Evolutionary conservation across 1,140 invertebrate genomes (phyloP).

Genomic region (Drosophila ogumai): DNA sequence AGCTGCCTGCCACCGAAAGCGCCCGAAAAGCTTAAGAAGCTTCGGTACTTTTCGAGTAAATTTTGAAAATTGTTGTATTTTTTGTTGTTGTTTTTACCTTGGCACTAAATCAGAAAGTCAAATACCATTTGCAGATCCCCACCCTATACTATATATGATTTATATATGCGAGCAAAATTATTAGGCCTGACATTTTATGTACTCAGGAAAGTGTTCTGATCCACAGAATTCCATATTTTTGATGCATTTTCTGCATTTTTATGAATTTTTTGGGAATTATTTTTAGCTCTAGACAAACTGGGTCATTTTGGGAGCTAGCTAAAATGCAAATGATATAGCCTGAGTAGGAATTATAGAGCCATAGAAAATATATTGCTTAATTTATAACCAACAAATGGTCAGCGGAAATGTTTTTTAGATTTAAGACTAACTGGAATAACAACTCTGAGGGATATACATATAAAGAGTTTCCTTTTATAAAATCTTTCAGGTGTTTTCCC

Average conservation of each 20-base stretch:
- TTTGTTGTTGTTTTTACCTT: conserved; percentile 58
- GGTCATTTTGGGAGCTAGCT: conserved; percentile 20
- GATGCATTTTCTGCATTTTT: conserved; percentile 3
- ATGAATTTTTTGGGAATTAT: conserved; percentile 20
- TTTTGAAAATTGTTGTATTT: conserved; percentile 29
- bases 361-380: not conserved
- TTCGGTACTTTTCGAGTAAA: conserved; percentile 17
- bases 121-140: conserved; percentile 30
- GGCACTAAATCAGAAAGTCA: conserved; percentile 69
- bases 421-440: not conserved
- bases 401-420: not conserved
- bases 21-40: conserved; percentile 32
- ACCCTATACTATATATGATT: conserved; percentile 3
- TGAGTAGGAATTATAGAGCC: not conserved
- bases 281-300: conserved; percentile 28
- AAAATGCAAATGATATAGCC: not conserved
- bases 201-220: not conserved
- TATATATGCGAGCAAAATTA: conserved; percentile 2
- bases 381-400: not conserved
- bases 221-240: not conserved
- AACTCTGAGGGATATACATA: not conserved
- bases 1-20: conserved; percentile 36
- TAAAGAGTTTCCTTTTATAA: not conserved
- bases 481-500: too few species aligned
- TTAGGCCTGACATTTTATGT: conserved; percentile 12